Evolutionary conservation across 2,797 vertebrate species (phyloP).

Genomic region (Simalia tracyae): DNA sequence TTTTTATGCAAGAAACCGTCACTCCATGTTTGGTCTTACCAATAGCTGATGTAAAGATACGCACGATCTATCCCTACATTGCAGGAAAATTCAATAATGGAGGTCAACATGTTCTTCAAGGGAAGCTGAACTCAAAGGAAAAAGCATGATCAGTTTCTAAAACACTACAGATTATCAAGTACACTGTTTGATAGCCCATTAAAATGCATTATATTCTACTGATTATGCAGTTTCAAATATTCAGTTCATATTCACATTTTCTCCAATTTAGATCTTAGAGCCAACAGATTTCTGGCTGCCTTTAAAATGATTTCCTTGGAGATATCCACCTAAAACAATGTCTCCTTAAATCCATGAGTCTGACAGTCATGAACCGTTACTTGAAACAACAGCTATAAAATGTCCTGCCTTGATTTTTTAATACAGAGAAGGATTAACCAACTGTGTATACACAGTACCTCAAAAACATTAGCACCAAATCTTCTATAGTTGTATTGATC

Average conservation of each 20-base stretch:
- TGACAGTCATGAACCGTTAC: neutral
- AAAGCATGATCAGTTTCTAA: no score
- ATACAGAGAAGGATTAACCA: neutral
- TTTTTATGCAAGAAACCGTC: no score
- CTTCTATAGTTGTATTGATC: slow-evolving; percentile 35
- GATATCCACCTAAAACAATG: neutral
- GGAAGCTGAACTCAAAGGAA: no score
- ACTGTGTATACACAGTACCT: neutral
- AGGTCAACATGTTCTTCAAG: no score
- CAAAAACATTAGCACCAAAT: neutral
- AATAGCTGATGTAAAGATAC: no score
- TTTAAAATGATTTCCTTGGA: neutral
- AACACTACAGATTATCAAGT: no score
- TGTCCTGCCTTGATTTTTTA: neutral
- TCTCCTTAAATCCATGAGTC: neutral
- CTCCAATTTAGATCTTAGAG: neutral
- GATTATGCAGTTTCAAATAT: neutral
- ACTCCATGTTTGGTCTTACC: no score
- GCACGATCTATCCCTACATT: no score
- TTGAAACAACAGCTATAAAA: neutral
- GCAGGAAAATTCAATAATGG: no score
- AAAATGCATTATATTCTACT: neutral
- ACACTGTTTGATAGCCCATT: neutral
- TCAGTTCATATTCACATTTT: neutral
- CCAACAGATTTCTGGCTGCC: neutral